Evolutionary conservation across 2,888 invertebrate species (phyloP).

Genomic region (Hirtodrosophila duncani): DNA sequence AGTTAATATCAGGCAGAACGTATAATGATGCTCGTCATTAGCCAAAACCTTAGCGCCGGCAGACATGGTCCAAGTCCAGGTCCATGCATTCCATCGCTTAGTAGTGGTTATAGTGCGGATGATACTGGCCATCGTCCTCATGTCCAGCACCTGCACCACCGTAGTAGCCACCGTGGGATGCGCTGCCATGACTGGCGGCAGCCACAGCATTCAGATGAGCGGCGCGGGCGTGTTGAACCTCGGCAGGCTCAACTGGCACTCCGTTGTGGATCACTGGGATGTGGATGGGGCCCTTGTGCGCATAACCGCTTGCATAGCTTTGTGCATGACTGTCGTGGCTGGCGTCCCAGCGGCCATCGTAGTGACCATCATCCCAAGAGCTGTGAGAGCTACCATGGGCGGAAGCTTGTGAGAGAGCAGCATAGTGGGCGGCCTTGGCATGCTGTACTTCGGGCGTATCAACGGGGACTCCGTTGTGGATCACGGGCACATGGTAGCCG

Average conservation of each 20-base stretch:
- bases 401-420: conserved; percentile 75
- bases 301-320: conserved; percentile 66
- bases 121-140: conserved; percentile 74
- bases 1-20: conserved; percentile 30
- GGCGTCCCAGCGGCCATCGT: conserved; percentile 67
- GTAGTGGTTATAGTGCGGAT: conserved; percentile 62
- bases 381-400: conserved; percentile 50
- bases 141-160: conserved; percentile 54
- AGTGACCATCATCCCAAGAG: conserved; percentile 65
- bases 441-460: conserved; percentile 80
- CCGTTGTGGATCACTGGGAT: conserved; percentile 79
- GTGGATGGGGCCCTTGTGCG: conserved; percentile 77
- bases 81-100: conserved; percentile 36
- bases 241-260: conserved; percentile 80
- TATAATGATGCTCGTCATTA: conserved; percentile 38
- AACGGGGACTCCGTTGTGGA: conserved; percentile 79
- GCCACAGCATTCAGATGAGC: conserved; percentile 77
- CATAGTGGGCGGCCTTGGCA: conserved; percentile 77
- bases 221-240: conserved; percentile 79
- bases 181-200: conserved; percentile 71
- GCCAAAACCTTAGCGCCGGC: conserved; percentile 9
- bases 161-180: conserved; percentile 55
- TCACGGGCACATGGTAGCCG: conserved; percentile 77
- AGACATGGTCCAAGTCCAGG: conserved; percentile 18
- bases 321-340: conserved; percentile 46